phyloP scores from a whole-genome alignment of 2,888 invertebrate species.

The Hydriomena furcata region DNA sequence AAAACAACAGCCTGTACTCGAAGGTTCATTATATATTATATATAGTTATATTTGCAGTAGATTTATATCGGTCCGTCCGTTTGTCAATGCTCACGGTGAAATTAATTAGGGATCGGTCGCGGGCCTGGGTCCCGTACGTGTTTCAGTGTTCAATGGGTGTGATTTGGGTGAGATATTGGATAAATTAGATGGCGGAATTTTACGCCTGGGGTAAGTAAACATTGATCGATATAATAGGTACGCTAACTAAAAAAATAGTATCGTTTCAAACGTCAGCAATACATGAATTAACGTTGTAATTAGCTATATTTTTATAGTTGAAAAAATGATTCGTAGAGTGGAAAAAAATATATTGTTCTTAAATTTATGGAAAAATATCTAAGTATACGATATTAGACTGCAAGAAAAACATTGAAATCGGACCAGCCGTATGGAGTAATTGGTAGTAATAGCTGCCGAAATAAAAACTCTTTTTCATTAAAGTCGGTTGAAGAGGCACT shows the following conservation, averaged over 20 bases:
- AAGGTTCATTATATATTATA: conserved; percentile 49
- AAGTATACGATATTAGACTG: too few relatives aligned
- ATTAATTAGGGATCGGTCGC: conserved; percentile 70
- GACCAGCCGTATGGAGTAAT: too few relatives aligned
- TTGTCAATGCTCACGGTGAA: conserved; percentile 67
- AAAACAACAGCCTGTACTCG: conserved; percentile 22
- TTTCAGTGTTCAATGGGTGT: conserved; percentile 28
- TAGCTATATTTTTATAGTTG: too few relatives aligned
- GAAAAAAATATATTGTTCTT: too few relatives aligned
- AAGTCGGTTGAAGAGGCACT: too few relatives aligned
- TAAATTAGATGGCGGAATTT: conserved; percentile 11
- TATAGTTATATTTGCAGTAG: conserved; percentile 72
- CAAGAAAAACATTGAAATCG: too few relatives aligned
- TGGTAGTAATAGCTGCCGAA: too few relatives aligned
- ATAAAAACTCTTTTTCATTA: too few relatives aligned
- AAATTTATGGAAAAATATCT: too few relatives aligned
- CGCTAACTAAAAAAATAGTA: not conserved
- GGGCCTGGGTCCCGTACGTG: conserved; percentile 48
- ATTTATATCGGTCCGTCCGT: conserved; percentile 66
- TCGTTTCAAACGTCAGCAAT: too few relatives aligned
- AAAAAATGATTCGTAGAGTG: too few relatives aligned
- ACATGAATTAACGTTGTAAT: too few relatives aligned
- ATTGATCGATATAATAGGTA: not conserved
- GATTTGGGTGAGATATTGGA: conserved; percentile 30
- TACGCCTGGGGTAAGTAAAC: not conserved